These are phyloP conservation scores for Chiridota heheva DNA, from an alignment of 35 echinoderm and acorn worm species.

Conservation along the genomic window DNA sequence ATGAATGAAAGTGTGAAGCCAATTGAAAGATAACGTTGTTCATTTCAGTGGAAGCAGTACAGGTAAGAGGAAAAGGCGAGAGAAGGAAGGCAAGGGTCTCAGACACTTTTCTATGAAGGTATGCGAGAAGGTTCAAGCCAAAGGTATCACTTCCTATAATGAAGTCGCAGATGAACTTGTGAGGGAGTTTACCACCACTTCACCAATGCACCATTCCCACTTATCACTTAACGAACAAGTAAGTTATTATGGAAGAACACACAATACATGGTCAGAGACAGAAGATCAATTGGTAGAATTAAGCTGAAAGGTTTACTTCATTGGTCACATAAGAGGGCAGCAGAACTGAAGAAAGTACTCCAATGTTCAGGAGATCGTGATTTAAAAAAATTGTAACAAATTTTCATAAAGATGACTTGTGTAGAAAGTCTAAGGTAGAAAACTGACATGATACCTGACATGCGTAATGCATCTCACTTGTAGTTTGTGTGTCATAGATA, in stretches of 20 bases:
- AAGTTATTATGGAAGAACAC: not conserved
- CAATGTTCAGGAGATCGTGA: no score
- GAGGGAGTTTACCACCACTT: conserved; percentile 71
- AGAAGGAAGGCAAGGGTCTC: conserved; percentile 95
- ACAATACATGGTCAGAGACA: not conserved
- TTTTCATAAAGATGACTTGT: no score
- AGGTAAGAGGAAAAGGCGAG: conserved; percentile 88
- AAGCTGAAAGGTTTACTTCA: no score
- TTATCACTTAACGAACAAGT: conserved; percentile 66
- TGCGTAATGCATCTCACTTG: no score
- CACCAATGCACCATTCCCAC: conserved; percentile 45
- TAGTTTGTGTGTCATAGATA: no score
- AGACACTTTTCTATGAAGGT: conserved; percentile 99
- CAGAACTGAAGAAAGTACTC: no score
- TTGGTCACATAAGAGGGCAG: no score
- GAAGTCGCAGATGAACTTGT: conserved; percentile 98
- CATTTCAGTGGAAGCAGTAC: conserved; percentile 32
- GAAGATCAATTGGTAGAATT: not conserved
- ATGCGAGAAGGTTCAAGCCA: conserved; percentile 96
- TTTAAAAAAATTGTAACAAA: no score
- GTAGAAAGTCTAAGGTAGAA: no score
- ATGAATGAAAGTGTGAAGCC: no score
- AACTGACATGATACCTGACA: no score
- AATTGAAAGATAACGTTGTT: not conserved
- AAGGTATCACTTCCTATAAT: conserved; percentile 95